A percentile compares a stretch with the other conserved stretches of the same genome.
These are phyloP conservation scores for Mnemiopsis leidyi DNA, from an alignment of 37 sponge, comb jelly and placozoan genomes.

Conservation along the genomic window DNA sequence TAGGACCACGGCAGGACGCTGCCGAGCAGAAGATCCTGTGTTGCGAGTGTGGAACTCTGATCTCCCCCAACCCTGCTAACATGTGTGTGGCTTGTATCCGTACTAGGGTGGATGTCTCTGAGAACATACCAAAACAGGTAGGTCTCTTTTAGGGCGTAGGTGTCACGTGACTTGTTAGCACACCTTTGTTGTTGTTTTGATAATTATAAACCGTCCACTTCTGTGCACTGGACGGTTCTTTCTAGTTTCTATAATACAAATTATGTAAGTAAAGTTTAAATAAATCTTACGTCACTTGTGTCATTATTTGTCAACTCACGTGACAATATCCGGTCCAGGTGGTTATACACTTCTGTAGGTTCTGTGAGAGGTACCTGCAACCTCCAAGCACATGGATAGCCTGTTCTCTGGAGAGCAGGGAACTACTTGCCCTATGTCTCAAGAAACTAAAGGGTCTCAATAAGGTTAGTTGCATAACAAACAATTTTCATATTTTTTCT, in stretches of 20 bases:
- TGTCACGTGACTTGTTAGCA: too few species aligned
- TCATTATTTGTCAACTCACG: too few species aligned
- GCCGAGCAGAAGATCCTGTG: conserved; percentile 76
- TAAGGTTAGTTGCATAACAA: conserved; percentile 49
- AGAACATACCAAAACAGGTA: conserved; percentile 84
- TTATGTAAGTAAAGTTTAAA: too few species aligned
- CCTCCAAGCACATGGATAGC: conserved; percentile 85
- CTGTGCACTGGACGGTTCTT: too few species aligned
- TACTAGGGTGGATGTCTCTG: conserved; percentile 86
- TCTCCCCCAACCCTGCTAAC: conserved; percentile 92
- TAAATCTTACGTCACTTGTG: too few species aligned
- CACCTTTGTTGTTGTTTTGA: too few species aligned
- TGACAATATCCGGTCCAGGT: not conserved
- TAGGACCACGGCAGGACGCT: not conserved
- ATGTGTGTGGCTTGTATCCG: conserved; percentile 92
- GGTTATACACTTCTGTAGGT: conserved; percentile 83
- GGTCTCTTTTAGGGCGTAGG: too few species aligned
- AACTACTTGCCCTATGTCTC: conserved; percentile 88
- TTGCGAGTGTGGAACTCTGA: conserved; percentile 91
- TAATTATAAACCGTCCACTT: too few species aligned
- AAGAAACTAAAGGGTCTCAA: conserved; percentile 81
- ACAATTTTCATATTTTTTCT: too few species aligned
- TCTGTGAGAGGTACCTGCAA: conserved; percentile 94
- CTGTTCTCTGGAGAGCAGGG: conserved; percentile 82
- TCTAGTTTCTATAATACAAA: too few species aligned